Base-by-base conservation (phyloP, 1,140 invertebrate genomes). In the Philaenus spumarius region DNA sequence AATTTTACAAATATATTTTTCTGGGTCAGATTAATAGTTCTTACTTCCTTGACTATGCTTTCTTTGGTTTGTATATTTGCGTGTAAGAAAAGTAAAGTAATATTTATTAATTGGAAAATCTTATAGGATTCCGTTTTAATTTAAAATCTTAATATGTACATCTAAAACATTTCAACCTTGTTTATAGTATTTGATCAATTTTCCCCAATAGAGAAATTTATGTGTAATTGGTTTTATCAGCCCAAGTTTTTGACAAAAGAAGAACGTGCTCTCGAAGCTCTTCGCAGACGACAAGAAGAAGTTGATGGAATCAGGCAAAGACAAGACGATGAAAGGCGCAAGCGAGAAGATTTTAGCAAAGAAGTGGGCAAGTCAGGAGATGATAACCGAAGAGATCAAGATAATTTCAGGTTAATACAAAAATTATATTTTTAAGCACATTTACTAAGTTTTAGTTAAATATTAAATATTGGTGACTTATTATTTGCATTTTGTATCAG, bases 211-310 rank as follows among this genome's bases (percentile, higher is more conserved):
- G 46, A 61, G 45, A 19, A 35, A 39, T 7, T 5, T 39, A n/a
- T n/a, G n/a, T n/a, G n/a, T n/a, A n/a, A n/a, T n/a, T n/a, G n/a
- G n/a, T 48, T 57, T 47, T 71, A 74, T 60, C 66, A 84, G 78
- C 97, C 97, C 0, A 95, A 97, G 47, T 99, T 99, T 74, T 76
- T 99, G 20, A 93, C 92, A 0, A 98, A 97, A 77, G 94, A 96
- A 74, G 93, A 99, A 75, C 79, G 97, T 69, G 88, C 86, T 1
- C 86, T 84, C 0, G 80, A 97, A 66, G 97, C 97, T 1, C 67
- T 99, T 2, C 84, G 91, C 68, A 82, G 89, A 55, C 77, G 97
- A 3, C 87, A 95, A 68, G 86, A 95, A 68, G 86, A 97, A 77
- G 86, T 90, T 4, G 86, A 87, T 2, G 78, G 76, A 43, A 74